Evolutionary conservation across 2,888 invertebrate genomes (phyloP), one percentile per base, ranked within the genome.

Genomic region (Disparrhopalites patrizii): DNA sequence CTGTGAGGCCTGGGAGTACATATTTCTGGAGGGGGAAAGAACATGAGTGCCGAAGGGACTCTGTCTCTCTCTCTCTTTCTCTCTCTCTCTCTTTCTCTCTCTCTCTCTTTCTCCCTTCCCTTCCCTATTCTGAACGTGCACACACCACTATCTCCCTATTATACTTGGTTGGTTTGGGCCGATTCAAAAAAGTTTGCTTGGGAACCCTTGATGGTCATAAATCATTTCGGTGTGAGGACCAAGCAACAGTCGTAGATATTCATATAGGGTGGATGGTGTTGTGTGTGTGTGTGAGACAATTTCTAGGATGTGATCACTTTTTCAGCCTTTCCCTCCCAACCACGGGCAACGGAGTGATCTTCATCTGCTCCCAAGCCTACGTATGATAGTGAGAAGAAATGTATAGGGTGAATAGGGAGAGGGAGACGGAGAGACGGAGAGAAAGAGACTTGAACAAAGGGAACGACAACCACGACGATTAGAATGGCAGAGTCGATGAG

Each of bases 191-290:
- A 67, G 68, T 64, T 68, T 68, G 66, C 65, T 66, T 65, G 66
- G 69, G 70, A 67, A 70, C 70, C 72, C 72, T 73, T 70, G 72
- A 71, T 68, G 70, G 66, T 68, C 72, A 66, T 73, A 73, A 73
- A 73, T 73, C 72, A 73, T 73, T 66, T 40, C 30, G 57, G 64
- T 57, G 64, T 31, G 20, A 31, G 38, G 20, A 47, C 20, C 60
- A 57, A 57, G 20, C 31, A 57, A 3, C 10, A 33, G 30, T 4
- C 31, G n/a, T 54, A 31, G 18, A n/a, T n/a, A 54, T 54, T 27
- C 27, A 54, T 30, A 4, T 23, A 31, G 54, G 13, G 30, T 18
- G 13, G 2, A 15, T 52, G 28, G n/a, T 23, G 15, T 5, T 27
- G 30, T 58, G 50, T 47, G 50, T 30, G 54, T 43, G 43, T 65